phyloP scores from a whole-genome alignment of 1,140 invertebrate genomes.

The Asbolus verrucosus region DNA sequence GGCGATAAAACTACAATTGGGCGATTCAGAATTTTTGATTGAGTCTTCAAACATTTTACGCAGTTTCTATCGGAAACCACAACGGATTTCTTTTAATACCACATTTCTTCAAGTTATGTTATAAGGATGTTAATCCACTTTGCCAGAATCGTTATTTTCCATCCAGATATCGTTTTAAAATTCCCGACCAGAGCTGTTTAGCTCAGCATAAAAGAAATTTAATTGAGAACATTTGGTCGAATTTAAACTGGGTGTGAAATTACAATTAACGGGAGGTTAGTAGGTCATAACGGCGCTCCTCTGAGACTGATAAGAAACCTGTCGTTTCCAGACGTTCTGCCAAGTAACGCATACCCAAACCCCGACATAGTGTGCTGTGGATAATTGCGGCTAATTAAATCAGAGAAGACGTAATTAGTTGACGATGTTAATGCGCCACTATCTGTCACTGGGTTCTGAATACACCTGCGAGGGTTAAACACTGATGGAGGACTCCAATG shows the following conservation, averaged over 20 bases:
- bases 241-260: constrained; percentile 43
- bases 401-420: constrained; percentile 48
- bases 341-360: constrained; percentile 45
- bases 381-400: constrained; percentile 50
- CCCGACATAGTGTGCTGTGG: constrained; percentile 45
- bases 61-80: too few relatives aligned
- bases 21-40: too few relatives aligned
- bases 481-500: constrained; percentile 20
- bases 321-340: constrained; percentile 38
- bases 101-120: too few relatives aligned
- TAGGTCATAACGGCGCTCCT: constrained; percentile 42
- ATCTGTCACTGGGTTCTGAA: constrained; percentile 45
- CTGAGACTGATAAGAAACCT: constrained; percentile 47
- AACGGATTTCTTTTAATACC: too few relatives aligned
- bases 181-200: constrained; percentile 30
- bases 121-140: constrained; percentile 22
- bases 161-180: constrained; percentile 33
- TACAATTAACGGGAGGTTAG: constrained; percentile 41
- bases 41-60: too few relatives aligned
- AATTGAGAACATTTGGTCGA: constrained; percentile 37
- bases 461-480: constrained; percentile 41
- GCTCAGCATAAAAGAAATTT: constrained; percentile 31
- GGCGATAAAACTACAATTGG: too few relatives aligned
- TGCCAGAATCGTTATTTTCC: background rate
- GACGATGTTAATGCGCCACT: constrained; percentile 46